Percentiles rank a stretch among this genome's conserved stretches.
Conservation (phyloP, 1,140 invertebrate species). For the Tetranychus cinnabarinus region DNA sequence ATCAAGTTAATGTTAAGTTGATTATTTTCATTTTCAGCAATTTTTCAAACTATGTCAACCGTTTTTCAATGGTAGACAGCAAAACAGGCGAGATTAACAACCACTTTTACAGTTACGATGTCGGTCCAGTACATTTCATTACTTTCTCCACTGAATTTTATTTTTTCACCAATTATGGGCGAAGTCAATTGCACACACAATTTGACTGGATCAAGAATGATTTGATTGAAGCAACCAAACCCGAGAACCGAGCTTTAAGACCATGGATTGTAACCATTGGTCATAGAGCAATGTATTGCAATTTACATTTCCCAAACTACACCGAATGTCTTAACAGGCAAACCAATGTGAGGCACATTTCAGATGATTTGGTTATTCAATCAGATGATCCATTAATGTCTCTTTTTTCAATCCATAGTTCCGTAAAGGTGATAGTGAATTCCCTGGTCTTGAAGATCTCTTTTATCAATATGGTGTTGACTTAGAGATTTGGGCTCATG, state of each 20-base stretch:
- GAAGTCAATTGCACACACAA: conserved; percentile 51
- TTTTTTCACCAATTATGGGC: conserved; percentile 59
- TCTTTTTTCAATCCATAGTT: not conserved
- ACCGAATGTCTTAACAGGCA: conserved; percentile 31
- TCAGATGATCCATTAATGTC: too few relatives aligned
- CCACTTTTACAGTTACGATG: conserved; percentile 26
- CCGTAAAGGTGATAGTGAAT: conserved; percentile 10
- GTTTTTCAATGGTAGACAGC: conserved; percentile 32
- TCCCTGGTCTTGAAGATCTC: conserved; percentile 46
- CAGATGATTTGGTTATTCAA: not conserved
- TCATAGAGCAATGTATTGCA: conserved; percentile 95
- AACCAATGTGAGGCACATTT: conserved; percentile 28
- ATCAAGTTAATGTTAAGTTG: not conserved
- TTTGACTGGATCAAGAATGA: conserved; percentile 71
- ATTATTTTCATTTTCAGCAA: conserved; percentile 33
- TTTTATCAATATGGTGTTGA: conserved; percentile 60
- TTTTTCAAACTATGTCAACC: conserved; percentile 55
- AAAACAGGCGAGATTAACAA: conserved; percentile 10
- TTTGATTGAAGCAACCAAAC: conserved; percentile 32
- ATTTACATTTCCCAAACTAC: conserved; percentile 60
- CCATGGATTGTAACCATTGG: conserved; percentile 88
- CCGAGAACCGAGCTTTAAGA: conserved; percentile 32
- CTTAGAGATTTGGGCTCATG: conserved; percentile 80
- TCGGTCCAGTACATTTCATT: conserved; percentile 76
- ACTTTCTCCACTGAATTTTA: conserved; percentile 83